phyloP scores from a whole-genome alignment of 1,140 invertebrate genomes.

The Papilio polyxenes region DNA sequence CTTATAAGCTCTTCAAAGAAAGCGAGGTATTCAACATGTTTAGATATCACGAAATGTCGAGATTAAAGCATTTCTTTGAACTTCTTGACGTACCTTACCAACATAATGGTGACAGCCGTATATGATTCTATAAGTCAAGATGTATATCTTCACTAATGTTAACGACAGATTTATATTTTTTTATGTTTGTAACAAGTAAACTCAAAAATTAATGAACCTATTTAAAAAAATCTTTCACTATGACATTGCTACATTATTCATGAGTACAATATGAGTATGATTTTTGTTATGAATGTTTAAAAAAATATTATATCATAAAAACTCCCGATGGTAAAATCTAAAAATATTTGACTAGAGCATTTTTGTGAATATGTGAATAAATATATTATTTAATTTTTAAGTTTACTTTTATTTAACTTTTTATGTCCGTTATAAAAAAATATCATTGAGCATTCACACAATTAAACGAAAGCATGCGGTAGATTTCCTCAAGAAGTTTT shows the following conservation, averaged over 20 bases:
- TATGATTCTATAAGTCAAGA: not conserved
- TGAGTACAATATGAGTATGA: not conserved
- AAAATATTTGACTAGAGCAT: too few species aligned
- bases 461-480: slow-evolving; percentile 25
- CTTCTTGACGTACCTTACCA: not conserved
- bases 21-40: slow-evolving; percentile 13
- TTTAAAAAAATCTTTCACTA: not conserved
- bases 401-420: too few species aligned
- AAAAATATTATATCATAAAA: too few species aligned
- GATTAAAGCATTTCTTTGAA: slow-evolving; percentile 17
- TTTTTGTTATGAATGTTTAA: too few species aligned
- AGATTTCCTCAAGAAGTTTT: slow-evolving; percentile 22
- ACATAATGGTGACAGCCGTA: not conserved
- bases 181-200: not conserved
- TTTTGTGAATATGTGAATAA: too few species aligned
- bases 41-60: slow-evolving; percentile 16
- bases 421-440: not conserved
- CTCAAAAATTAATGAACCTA: not conserved
- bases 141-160: not conserved
- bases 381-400: too few species aligned
- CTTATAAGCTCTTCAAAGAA: slow-evolving; percentile 21
- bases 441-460: not conserved
- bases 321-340: too few species aligned
- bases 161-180: too few species aligned
- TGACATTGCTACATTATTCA: not conserved